These are phyloP conservation scores for Melierax canorus DNA, from an alignment of 2,113 vertebrate genomes.

Conservation along the genomic window DNA sequence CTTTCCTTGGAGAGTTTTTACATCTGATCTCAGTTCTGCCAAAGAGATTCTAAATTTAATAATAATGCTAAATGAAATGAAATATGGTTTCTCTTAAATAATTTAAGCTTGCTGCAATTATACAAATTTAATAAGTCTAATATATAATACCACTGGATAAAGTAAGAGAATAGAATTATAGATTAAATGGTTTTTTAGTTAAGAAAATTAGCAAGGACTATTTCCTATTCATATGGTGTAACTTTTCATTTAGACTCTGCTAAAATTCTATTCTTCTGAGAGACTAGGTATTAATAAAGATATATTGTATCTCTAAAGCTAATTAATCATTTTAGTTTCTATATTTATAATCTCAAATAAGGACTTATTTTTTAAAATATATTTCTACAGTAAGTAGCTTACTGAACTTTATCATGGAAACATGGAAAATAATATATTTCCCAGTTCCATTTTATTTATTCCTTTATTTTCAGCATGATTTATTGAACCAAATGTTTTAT, in stretches of 20 bases:
- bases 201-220: background rate
- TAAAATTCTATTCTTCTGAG: background rate
- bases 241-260: background rate
- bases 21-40: background rate
- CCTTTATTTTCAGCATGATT: background rate
- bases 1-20: background rate
- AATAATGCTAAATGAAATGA: background rate
- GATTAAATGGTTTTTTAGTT: background rate
- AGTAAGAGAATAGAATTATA: background rate
- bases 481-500: background rate
- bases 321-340: background rate
- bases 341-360: background rate
- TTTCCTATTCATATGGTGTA: background rate
- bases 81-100: background rate
- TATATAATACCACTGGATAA: background rate
- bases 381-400: background rate
- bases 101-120: background rate
- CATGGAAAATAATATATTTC: background rate
- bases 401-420: background rate
- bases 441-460: background rate
- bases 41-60: conserved; percentile 2
- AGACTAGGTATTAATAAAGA: background rate
- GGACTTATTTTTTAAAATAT: background rate
- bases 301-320: background rate
- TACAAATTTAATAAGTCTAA: background rate